Evolutionary conservation across 1,140 invertebrate species (phyloP), one percentile per base, ranked within the genome.

Genomic region (Zelostemma sp.): DNA sequence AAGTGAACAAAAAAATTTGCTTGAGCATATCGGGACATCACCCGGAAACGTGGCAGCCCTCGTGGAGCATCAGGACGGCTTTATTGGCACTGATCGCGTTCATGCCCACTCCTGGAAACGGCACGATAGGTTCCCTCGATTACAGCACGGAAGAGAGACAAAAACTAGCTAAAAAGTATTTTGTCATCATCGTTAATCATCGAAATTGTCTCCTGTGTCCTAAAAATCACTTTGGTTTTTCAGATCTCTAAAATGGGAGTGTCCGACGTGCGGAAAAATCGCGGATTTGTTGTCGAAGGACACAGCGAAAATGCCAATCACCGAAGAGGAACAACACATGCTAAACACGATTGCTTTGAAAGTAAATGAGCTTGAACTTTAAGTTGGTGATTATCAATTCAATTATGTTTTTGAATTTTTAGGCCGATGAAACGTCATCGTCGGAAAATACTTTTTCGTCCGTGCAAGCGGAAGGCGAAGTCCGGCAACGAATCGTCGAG

Each of bases 21-120:
- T 85, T 99, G 38, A 97, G 94, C 68, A 99, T 99, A 74, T 98
- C 96, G 71, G 95, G 95, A n/a, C 92, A 97, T 86, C 97, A 99
- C 86, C 97, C 97, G 11, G 97, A 98, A 85, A 96, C 95, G 11
- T 99, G 97, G 97, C 94, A 96, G 76, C 96, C 96, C 41, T 96
- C 94, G 11, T 98, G 96, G 97, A 97, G 95, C 41, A 97, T 98
- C 64, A 88, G 97, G 57, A 99, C 97, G 45, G 96, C 96, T 25
- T 82, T 98, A 25, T 83, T 98, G 45, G 97, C 96, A 15, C 87
- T 99, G 15, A 97, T 98, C 70, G 93, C 93, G 6, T 98, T 98
- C 80, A 97, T 99, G 95, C 95, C 95, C 5, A 95, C 94, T 18
- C 89, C 91, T 51, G 93, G 93, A 40, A 91, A 91, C 75, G 95